Conservation (phyloP, 2,113 vertebrate species). For the Tragelaphus strepsiceros region DNA sequence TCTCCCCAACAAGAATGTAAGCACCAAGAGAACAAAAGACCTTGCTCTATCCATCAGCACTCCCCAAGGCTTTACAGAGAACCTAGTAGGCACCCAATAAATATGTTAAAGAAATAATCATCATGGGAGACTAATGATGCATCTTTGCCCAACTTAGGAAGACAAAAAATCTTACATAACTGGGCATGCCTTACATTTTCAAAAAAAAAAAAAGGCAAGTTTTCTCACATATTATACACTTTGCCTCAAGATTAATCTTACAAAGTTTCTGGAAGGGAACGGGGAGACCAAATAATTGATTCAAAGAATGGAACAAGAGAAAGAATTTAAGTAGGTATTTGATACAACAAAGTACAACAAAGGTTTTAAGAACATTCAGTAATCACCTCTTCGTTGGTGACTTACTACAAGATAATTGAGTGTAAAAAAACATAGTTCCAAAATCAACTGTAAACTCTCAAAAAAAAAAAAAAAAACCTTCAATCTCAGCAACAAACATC, state of each 20-base stretch:
- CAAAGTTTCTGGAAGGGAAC: not conserved
- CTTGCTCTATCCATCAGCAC: not conserved
- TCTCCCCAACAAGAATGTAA: not conserved
- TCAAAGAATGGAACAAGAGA: not conserved
- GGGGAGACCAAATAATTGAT: not conserved
- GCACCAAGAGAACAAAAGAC: not conserved
- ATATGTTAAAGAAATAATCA: not conserved
- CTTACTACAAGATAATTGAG: not conserved
- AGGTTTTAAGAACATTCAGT: not conserved
- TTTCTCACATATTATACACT: not conserved
- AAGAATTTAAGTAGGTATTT: not conserved
- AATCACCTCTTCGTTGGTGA: not conserved
- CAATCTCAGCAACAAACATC: not conserved
- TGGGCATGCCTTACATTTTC: not conserved
- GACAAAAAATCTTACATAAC: not conserved
- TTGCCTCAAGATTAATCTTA: not conserved
- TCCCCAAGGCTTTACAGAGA: not conserved
- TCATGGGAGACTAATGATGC: not conserved
- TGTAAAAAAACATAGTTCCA: not conserved
- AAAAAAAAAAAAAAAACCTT: not conserved
- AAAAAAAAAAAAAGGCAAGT: not conserved
- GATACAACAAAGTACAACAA: not conserved
- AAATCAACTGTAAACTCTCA: not conserved
- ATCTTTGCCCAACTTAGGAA: not conserved
- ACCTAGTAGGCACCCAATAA: not conserved